A percentile compares a stretch with the other conserved stretches of the same genome.
Conservation (phyloP, 2,888 invertebrate species). For the Agrotis puta region DNA sequence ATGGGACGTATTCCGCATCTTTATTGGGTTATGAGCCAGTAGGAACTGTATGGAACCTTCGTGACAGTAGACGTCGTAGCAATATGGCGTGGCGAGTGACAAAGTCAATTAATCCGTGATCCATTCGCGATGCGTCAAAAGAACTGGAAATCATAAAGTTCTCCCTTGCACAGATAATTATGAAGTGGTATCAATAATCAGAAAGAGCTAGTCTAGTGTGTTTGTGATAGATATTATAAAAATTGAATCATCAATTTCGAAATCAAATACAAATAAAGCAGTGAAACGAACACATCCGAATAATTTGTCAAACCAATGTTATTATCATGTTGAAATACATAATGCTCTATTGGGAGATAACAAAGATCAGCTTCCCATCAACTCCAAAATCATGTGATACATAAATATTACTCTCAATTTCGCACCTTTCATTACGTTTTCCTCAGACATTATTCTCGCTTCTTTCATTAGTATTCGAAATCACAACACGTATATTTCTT, state of each 20-base stretch:
- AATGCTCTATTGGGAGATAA: neutral
- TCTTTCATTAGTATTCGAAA: slow-evolving; percentile 60
- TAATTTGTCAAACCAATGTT: neutral
- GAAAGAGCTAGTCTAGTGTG: neutral
- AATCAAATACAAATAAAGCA: no score
- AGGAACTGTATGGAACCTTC: no score
- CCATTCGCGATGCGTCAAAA: no score
- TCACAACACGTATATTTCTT: slow-evolving; percentile 66
- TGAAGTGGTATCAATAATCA: no score
- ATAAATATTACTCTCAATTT: slow-evolving; percentile 34
- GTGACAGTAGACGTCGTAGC: neutral
- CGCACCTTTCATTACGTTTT: slow-evolving; percentile 49
- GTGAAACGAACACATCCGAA: no score
- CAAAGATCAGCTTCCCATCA: slow-evolving; percentile 12
- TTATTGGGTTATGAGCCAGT: no score
- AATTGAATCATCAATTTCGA: no score
- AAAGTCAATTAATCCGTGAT: neutral
- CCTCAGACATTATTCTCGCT: slow-evolving; percentile 38
- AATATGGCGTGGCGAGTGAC: neutral
- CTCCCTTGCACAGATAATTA: no score
- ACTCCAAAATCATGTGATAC: slow-evolving; percentile 25
- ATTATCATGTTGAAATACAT: no score
- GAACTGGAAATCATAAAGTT: no score
- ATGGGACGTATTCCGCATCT: no score
- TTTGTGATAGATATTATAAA: no score